phyloP scores from a whole-genome alignment of 1,140 invertebrate genomes.

The Leptinotarsa lineolata region DNA sequence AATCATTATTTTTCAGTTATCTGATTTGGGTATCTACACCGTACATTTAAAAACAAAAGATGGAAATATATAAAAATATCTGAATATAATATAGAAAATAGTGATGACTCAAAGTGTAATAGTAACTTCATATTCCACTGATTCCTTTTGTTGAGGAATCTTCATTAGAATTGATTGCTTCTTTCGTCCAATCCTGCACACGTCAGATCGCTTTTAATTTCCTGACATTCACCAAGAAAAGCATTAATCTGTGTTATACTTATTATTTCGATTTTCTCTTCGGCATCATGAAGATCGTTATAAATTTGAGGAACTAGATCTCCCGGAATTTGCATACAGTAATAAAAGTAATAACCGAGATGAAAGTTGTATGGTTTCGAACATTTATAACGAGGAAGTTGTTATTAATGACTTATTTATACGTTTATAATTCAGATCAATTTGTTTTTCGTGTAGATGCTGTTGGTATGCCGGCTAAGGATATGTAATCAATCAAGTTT shows the following conservation, averaged over 20 bases:
- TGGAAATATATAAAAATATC: no score
- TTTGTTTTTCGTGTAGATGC: slow-evolving; percentile 34
- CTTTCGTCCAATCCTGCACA: neutral
- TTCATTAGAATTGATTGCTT: no score
- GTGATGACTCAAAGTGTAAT: no score
- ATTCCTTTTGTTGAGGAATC: no score
- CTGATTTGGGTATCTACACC: no score
- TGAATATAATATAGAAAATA: no score
- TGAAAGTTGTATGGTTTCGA: slow-evolving; percentile 9
- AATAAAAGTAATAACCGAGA: slow-evolving; percentile 21
- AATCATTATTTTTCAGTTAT: no score
- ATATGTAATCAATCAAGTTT: slow-evolving; percentile 29
- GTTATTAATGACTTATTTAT: slow-evolving; percentile 28
- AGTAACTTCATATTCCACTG: no score
- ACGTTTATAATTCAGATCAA: slow-evolving; percentile 32
- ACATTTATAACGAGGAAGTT: slow-evolving; percentile 24
- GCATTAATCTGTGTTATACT: slow-evolving; percentile 2
- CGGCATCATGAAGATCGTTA: slow-evolving; percentile 2
- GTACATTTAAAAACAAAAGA: no score
- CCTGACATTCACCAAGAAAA: neutral
- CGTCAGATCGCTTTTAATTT: neutral
- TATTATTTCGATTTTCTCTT: slow-evolving; percentile 6
- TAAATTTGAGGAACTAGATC: slow-evolving; percentile 15
- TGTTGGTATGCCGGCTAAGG: slow-evolving; percentile 27
- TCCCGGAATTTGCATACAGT: slow-evolving; percentile 8